A percentile compares a stretch with the other conserved stretches of the same genome.
These are phyloP conservation scores for Bubo blakistoni DNA, from an alignment of 2,113 vertebrate genomes.

Conservation along the genomic window DNA sequence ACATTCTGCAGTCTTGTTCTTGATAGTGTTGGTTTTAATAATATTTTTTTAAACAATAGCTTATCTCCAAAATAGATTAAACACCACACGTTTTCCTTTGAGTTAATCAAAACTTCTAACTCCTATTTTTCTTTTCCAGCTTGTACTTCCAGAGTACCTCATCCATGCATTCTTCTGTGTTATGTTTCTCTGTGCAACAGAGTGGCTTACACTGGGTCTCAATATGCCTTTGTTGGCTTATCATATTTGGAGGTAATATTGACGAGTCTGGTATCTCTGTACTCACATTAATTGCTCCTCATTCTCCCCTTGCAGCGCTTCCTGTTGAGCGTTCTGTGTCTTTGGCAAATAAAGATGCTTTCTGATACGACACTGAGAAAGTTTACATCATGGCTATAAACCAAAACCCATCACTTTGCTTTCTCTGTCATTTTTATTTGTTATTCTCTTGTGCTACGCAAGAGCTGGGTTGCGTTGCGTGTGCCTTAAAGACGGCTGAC, in stretches of 20 bases:
- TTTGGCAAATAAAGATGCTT: not conserved
- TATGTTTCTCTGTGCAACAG: constrained; percentile 98
- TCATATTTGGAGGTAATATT: constrained; percentile 94
- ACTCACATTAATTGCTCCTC: not conserved
- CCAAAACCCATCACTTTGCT: not conserved
- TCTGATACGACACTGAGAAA: fast-evolving
- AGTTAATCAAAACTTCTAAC: not conserved
- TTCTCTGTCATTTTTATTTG: not conserved
- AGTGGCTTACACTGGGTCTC: constrained; percentile 96
- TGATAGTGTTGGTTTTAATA: not conserved
- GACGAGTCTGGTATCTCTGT: not conserved
- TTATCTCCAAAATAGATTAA: not conserved
- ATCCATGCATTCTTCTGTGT: constrained; percentile 99
- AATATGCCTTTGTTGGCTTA: constrained; percentile 97
- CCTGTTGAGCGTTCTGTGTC: not conserved
- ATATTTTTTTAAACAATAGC: not conserved
- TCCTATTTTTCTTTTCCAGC: constrained; percentile 78
- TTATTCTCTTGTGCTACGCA: not conserved
- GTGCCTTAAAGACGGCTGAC: fast-evolving
- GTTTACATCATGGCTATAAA: not conserved
- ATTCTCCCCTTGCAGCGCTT: not conserved
- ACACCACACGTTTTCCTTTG: not conserved
- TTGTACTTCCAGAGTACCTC: constrained; percentile 98
- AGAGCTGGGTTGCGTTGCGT: not conserved
- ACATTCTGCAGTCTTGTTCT: not conserved